A percentile compares a stretch with the other conserved stretches of the same genome.
Conservation (phyloP, 2,888 invertebrate species). For the Camptogramma bilineatum region DNA sequence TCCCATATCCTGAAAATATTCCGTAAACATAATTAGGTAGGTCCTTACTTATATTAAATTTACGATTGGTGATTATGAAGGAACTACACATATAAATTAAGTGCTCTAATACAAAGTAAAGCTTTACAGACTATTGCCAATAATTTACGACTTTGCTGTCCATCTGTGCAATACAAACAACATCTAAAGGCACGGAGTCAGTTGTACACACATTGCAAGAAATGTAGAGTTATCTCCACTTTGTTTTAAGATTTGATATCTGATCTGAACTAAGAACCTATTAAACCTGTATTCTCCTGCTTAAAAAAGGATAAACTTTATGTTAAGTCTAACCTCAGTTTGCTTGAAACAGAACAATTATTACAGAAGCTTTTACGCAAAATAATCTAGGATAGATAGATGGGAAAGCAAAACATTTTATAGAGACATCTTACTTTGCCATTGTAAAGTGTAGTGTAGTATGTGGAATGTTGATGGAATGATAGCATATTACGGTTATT, state of each 20-base stretch:
- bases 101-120: conserved; percentile 46
- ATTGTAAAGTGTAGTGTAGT: background rate
- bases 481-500: background rate
- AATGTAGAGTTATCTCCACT: background rate
- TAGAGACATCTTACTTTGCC: background rate
- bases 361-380: too few species aligned
- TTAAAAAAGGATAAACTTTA: too few species aligned
- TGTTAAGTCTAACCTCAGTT: too few species aligned
- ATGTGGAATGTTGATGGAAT: background rate
- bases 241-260: too few species aligned
- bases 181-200: conserved; percentile 7
- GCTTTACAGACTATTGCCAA: conserved; percentile 54
- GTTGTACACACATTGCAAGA: background rate
- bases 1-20: conserved; percentile 10
- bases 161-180: conserved; percentile 16
- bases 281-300: too few species aligned
- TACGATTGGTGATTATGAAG: conserved; percentile 44
- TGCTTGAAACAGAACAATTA: too few species aligned
- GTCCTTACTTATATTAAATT: conserved; percentile 42
- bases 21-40: conserved; percentile 36
- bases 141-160: conserved; percentile 42
- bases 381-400: background rate
- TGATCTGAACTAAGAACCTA: too few species aligned
- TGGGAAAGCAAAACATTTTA: background rate
- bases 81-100: conserved; percentile 39